Evolutionary conservation across 1,140 invertebrate species (phyloP).

Genomic region (Heterodera schachtii): DNA sequence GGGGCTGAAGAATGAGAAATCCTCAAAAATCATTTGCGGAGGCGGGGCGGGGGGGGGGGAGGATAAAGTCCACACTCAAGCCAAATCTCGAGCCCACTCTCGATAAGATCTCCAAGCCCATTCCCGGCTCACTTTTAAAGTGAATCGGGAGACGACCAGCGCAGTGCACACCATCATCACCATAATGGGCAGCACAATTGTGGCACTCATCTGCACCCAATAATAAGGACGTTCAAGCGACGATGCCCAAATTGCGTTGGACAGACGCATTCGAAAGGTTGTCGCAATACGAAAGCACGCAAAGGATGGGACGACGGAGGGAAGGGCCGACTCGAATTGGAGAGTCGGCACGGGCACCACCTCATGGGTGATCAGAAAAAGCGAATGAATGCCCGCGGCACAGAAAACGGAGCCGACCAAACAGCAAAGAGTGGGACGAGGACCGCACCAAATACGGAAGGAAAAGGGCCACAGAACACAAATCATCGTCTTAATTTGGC

Average conservation of each 20-base stretch:
- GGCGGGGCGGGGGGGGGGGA: too few species aligned
- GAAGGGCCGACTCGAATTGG: constrained; percentile 2
- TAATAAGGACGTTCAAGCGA: constrained; percentile 45
- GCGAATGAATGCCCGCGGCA: constrained; percentile 50
- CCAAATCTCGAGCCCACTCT: background rate
- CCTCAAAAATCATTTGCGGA: background rate
- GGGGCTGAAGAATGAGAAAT: constrained; percentile 37
- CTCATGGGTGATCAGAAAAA: constrained; percentile 55
- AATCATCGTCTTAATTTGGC: constrained; percentile 56
- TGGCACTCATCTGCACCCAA: constrained; percentile 55
- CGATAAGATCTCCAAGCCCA: too few species aligned
- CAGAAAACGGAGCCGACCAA: constrained; percentile 43
- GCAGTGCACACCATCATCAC: constrained; percentile 61
- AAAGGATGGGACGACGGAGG: background rate
- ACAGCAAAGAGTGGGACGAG: constrained; percentile 42
- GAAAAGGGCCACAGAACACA: constrained; percentile 58
- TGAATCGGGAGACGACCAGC: constrained; percentile 59
- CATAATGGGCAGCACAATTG: constrained; percentile 60
- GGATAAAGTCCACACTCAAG: too few species aligned
- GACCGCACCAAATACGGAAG: constrained; percentile 61
- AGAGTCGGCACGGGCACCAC: constrained; percentile 33
- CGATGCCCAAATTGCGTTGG: background rate
- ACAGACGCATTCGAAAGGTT: constrained; percentile 12
- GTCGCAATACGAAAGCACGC: constrained; percentile 29
- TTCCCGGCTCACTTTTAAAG: constrained; percentile 52